Percentiles rank a stretch among this genome's conserved stretches.
Conservation (phyloP, 2,113 vertebrate genomes). For the Clarias batrachus region DNA sequence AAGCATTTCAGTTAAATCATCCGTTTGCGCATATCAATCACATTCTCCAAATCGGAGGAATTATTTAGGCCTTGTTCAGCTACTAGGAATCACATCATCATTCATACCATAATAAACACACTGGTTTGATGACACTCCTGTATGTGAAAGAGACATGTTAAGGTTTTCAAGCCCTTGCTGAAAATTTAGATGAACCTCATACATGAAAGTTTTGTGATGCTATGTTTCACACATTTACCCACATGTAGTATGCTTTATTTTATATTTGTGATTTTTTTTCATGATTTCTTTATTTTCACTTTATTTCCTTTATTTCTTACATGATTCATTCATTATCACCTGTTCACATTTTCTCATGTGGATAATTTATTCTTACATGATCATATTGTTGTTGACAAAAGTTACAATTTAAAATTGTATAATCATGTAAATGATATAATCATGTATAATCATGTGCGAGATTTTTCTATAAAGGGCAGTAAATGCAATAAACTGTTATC, state of each 20-base stretch:
- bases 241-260: not conserved
- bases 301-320: not conserved
- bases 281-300: not conserved
- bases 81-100: not conserved
- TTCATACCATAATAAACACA: not conserved
- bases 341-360: not conserved
- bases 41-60: not conserved
- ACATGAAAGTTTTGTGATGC: not conserved
- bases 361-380: not conserved
- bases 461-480: not conserved
- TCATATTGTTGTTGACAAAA: not conserved
- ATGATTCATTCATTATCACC: not conserved
- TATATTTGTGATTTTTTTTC: not conserved
- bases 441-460: not conserved
- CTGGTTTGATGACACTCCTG: not conserved
- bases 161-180: not conserved
- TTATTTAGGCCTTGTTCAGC: not conserved
- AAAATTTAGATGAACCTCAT: not conserved
- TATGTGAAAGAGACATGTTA: not conserved
- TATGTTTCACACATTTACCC: not conserved
- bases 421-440: not conserved
- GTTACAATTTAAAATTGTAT: not conserved
- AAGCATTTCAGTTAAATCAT: slow-evolving; percentile 24
- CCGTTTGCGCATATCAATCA: slow-evolving; percentile 12
- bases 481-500: slow-evolving; percentile 14